Evolutionary conservation across 2,888 invertebrate species (phyloP).

Genomic region (Lasioglossum morio): DNA sequence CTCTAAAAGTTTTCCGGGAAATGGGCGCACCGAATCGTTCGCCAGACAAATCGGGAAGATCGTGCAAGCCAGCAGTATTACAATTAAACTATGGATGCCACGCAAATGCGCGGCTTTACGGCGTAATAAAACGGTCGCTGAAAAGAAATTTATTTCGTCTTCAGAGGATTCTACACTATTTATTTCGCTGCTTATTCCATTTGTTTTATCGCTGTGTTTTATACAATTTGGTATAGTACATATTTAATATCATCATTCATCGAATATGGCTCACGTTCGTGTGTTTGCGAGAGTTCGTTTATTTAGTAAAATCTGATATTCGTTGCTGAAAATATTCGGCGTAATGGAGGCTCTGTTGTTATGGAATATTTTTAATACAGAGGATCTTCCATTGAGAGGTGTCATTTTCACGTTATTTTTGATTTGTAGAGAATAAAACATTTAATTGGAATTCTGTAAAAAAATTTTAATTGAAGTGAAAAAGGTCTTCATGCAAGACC

Average conservation of each 20-base stretch:
- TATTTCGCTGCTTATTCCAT: background rate
- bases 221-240: background rate
- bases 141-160: background rate
- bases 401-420: too few relatives aligned
- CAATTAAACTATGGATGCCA: background rate
- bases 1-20: background rate
- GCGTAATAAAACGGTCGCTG: background rate
- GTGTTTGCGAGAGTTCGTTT: background rate
- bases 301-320: background rate
- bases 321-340: background rate
- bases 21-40: background rate
- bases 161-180: background rate
- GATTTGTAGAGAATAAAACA: too few relatives aligned
- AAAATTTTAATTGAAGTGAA: too few relatives aligned
- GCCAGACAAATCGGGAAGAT: background rate
- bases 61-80: background rate
- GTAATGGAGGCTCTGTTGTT: background rate
- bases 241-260: background rate
- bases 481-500: too few relatives aligned
- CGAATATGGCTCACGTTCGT: background rate
- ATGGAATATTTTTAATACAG: background rate
- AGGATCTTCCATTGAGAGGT: too few relatives aligned
- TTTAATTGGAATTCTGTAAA: too few relatives aligned
- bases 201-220: background rate
- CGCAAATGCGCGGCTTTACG: background rate